Evolutionary conservation across 1,140 invertebrate species (phyloP), one percentile per base, ranked within the genome.

Genomic region (Sitodiplosis mosellana): DNA sequence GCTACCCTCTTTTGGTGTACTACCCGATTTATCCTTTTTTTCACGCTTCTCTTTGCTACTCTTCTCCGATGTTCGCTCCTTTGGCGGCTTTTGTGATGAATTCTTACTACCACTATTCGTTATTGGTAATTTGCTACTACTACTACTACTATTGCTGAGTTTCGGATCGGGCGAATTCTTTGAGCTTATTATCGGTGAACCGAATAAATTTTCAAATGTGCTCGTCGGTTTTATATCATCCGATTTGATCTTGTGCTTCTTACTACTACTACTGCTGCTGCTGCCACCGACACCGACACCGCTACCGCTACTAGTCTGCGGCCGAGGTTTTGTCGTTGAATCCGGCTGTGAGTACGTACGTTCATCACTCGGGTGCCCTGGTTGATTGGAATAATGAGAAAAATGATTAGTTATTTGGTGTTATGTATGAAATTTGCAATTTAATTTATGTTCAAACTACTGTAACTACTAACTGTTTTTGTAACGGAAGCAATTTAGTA

Each of bases 201-300:
- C 85, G 68, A 89, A 89, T 44, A 91, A 65, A 51, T 76, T 79
- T 36, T 77, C 76, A 63, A 87, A 88, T 44, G 76, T 74, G 55
- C 73, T 77, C 51, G 72, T 75, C 55, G 62, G 64, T 56, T 72
- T 77, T 27, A 69, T 63, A 54, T 78, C 78, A 18, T 75, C 71
- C 46, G 70, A 64, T 46, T 76, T 73, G 45, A 65, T 61, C 64
- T 79, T 80, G 50, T 76, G 76, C 64, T 80, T 81, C 59, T 80
- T 80, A 3, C 57, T 52, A 17, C 73, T 71, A 47, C 65, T 58
- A 20, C 68, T 72, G 54, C 69, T 63, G 41, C 73, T 72, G 38
- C 27, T 27, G 27, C 27, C 27, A 27, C 27, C 27, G 8, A 56
- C 54, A 27, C 33, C 14, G n/a, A n/a, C n/a, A n/a, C n/a, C n/a